Percentiles rank a stretch among this genome's conserved stretches.
phyloP scores from a whole-genome alignment of 1,140 invertebrate genomes.

The Pseudomyrmex sp. region DNA sequence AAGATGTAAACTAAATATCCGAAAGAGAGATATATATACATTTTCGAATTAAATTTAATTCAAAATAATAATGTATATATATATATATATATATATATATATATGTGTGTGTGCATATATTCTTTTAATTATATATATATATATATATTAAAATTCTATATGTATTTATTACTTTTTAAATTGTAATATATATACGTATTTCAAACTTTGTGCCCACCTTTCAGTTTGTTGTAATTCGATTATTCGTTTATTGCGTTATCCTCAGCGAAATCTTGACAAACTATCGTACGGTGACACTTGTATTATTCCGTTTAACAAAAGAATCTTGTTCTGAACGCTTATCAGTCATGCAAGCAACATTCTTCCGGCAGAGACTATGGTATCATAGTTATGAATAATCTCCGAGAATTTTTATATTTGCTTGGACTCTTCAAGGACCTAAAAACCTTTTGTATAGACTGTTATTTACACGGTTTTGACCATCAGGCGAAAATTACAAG shows the following conservation, averaged over 20 bases:
- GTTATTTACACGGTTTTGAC: slow-evolving; percentile 8
- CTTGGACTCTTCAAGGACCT: background rate
- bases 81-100: no score
- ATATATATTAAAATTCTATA: no score
- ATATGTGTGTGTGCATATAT: no score
- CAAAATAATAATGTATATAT: no score
- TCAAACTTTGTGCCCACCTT: background rate
- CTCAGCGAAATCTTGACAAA: no score
- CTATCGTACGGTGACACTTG: background rate
- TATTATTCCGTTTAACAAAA: background rate
- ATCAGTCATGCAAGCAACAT: slow-evolving; percentile 30
- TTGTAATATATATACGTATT: background rate
- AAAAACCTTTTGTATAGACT: background rate
- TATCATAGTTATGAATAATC: background rate
- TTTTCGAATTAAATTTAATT: no score
- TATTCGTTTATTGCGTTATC: slow-evolving; percentile 1
- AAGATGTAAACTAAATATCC: no score
- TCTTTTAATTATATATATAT: no score
- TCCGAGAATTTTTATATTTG: slow-evolving; percentile 2
- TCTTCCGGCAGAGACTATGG: background rate
- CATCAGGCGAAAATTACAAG: slow-evolving; percentile 23
- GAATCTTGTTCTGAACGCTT: background rate
- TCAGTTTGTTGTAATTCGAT: slow-evolving; percentile 24
- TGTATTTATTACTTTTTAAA: background rate
- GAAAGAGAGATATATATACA: no score